Base-by-base conservation (phyloP, 2,888 invertebrate species). In the Meganola albula region DNA sequence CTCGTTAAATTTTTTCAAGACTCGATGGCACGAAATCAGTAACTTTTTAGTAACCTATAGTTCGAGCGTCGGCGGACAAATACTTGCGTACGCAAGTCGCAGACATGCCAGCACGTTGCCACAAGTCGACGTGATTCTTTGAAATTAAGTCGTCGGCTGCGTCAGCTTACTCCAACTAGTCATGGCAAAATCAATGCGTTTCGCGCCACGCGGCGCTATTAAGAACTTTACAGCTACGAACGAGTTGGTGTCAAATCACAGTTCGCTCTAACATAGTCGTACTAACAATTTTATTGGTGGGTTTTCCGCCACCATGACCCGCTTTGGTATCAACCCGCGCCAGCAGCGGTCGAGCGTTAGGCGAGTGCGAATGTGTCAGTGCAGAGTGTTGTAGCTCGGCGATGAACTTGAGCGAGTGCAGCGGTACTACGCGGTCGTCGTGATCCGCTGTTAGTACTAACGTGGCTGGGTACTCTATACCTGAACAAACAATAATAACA, bases 221-320 rank as follows among this genome's bases (percentile, higher is more conserved):
- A 4, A 16, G 16, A 4, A n/a, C n/a, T n/a, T n/a, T n/a, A 6
- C 16, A 6, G 16, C 16, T 6, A 16, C 16, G 16, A 16, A 16
- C 16, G 16, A 16, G 16, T 6, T 4, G 6, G 16, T 16, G 16
- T 6, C 4, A 6, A 4, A 6, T 4, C 16, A 16, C 16, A 4
- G 16, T 4, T 16, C 16, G 16, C 6, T 4, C 6, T 16, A 16
- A 6, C 6, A 4, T 16, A 16, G 16, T 16, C 5, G 7, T 27
- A 62, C 86, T 88, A 73, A 96, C 95, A 58, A 93, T 83, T 89
- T 99, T 99, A 3, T 92, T 88, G 22, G 97, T 98, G 31, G 98
- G 98, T 75, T 98, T 99, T 18, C 98, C 98, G 43, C 92, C 90
- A 21, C 99, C 98, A 85, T 99, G 99, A 0, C 99, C 99, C 12